Evolutionary conservation across 2,113 vertebrate genomes (phyloP).

Genomic region (Melospiza melodia): DNA sequence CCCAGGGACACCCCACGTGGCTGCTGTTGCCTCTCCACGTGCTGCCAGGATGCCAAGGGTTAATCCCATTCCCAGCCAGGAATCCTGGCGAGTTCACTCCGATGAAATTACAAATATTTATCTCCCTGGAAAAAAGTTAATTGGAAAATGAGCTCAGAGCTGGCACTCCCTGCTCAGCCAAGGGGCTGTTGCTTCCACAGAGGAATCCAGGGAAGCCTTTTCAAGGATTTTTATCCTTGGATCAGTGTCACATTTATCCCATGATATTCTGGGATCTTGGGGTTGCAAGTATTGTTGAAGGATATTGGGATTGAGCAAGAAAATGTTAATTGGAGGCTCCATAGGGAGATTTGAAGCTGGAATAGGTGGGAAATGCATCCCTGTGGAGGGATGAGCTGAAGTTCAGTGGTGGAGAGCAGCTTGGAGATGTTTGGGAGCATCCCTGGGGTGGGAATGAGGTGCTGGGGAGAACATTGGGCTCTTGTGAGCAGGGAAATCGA

Average conservation of each 20-base stretch:
- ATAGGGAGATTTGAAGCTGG: not conserved
- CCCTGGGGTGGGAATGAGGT: not conserved
- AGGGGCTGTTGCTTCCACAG: not conserved
- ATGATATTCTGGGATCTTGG: not conserved
- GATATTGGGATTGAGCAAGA: not conserved
- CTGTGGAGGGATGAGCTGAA: not conserved
- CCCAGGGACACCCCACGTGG: not conserved
- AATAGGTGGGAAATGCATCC: not conserved
- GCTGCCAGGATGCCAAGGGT: not conserved
- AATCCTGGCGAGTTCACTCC: not conserved
- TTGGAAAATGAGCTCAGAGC: not conserved
- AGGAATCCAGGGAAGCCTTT: not conserved
- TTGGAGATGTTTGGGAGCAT: not conserved
- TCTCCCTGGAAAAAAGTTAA: not conserved
- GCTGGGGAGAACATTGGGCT: not conserved
- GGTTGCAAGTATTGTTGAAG: not conserved
- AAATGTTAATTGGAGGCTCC: not conserved
- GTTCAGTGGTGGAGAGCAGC: not conserved
- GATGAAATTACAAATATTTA: not conserved
- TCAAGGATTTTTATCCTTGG: not conserved
- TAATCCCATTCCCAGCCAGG: not conserved
- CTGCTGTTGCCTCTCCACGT: not conserved
- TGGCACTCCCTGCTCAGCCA: not conserved
- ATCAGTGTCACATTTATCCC: not conserved
- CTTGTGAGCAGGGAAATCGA: fast-evolving